Conservation (phyloP, 2,113 vertebrate species). For the Corvus cornix region DNA sequence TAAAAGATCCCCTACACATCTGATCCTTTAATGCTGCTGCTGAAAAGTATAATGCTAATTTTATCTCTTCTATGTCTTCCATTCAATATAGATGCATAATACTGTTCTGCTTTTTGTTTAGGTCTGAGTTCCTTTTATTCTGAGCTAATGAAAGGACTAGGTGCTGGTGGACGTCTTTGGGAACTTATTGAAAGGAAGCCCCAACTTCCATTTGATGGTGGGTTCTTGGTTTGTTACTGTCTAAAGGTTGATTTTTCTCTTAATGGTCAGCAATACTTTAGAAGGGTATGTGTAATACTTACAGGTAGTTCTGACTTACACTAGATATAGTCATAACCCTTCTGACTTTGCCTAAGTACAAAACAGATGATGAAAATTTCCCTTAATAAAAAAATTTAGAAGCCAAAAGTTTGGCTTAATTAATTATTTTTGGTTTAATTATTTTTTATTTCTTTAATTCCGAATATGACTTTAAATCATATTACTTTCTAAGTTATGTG, state of each 20-base stretch:
- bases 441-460: not conserved
- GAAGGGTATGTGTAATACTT: not conserved
- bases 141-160: constrained; percentile 95
- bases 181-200: constrained; percentile 91
- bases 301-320: not conserved
- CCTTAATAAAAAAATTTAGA: not conserved
- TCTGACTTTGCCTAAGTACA: not conserved
- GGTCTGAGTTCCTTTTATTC: constrained; percentile 97
- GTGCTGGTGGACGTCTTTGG: constrained; percentile 93
- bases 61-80: not conserved
- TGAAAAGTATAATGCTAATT: not conserved
- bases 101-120: constrained; percentile 45
- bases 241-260: not conserved
- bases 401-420: not conserved
- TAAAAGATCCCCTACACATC: not conserved
- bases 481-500: not conserved
- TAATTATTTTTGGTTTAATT: not conserved
- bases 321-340: not conserved
- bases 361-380: not conserved
- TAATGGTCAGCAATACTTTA: not conserved
- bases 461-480: not conserved
- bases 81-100: not conserved
- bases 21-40: not conserved
- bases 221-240: constrained; percentile 8
- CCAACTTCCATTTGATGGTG: constrained; percentile 85